Evolutionary conservation across 2,797 vertebrate genomes (phyloP).

Genomic region (Dendrocincla fuliginosa): DNA sequence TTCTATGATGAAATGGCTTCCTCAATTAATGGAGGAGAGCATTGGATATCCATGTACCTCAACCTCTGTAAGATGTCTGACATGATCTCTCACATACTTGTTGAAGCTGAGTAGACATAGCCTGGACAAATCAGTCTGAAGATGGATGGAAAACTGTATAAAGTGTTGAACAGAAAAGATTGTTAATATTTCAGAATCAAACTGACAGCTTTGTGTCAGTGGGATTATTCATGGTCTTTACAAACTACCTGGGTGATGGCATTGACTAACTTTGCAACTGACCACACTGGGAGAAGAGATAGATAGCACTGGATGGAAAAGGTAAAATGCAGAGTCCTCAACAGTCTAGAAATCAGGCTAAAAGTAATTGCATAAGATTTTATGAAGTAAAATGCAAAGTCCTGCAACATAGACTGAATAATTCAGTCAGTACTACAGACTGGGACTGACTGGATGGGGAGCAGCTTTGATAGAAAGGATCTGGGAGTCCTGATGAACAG

Average conservation of each 20-base stretch:
- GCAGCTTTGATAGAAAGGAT: not conserved
- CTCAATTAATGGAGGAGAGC: not conserved
- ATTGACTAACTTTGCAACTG: not conserved
- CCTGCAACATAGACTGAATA: not conserved
- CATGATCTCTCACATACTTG: not conserved
- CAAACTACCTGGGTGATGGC: not conserved
- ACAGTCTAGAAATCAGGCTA: not conserved
- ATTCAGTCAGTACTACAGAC: not conserved
- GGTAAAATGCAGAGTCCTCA: not conserved
- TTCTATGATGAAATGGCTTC: not conserved
- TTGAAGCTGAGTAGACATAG: not conserved
- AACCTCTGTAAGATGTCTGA: not conserved
- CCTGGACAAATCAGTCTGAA: not conserved
- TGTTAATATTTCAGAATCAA: not conserved
- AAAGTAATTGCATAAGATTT: not conserved
- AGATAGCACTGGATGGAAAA: not conserved
- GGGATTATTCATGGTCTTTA: not conserved
- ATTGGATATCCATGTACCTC: not conserved
- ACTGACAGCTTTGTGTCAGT: not conserved
- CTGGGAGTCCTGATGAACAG: not conserved
- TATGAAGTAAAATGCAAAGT: not conserved
- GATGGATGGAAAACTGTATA: not conserved
- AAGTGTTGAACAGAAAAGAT: not conserved
- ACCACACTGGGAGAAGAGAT: fast-evolving
- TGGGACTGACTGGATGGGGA: not conserved